Evolutionary conservation across 2,888 invertebrate genomes (phyloP), one percentile per base, ranked within the genome.

Genomic region (Euclidia mi): DNA sequence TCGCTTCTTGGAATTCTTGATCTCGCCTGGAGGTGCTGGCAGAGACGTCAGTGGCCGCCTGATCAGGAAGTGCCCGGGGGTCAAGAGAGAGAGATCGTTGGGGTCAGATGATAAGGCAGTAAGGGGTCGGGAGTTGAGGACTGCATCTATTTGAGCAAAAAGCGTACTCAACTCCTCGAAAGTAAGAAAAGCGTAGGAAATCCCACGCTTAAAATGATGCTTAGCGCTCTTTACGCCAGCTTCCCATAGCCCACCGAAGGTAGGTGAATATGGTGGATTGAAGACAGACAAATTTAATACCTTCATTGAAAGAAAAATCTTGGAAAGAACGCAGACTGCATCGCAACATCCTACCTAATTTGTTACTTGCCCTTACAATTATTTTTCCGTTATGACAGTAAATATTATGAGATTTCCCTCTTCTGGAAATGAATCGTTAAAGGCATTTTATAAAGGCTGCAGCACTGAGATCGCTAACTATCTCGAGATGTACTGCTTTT

Each of bases 191-290:
- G 29, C 17, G 14, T 29, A 15, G n/a, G 31, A 29, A 17, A 43
- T 14, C 1, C 31, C 31, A 17, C 32, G 10, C 14, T n/a, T 29
- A 0, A 59, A n/a, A 14, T 59, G 55, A 2, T 17, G 29, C 10
- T 59, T 50, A 0, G 55, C 34, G 4, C 55, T 49, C 11, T 59
- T 53, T 4, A 59, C 28, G 4, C 49, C 42, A 17, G 59, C 59
- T 3, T 59, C 50, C 12, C 12, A 56, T 29, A 60, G 28, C 3
- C 56, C 56, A 2, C 60, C 59, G 11, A 51, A 51, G 18, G 56
- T 37, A 2, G 60, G 47, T 3, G 42, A 49, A 15, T 55, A 49
- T 6, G 55, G 32, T 10, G 50, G 59, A 1, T 10, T 42, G 6
- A 59, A 59, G 17, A 10, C 2, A 59, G 17, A 10, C 2, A 37